Evolutionary conservation across 2,113 vertebrate species (phyloP), one percentile per base, ranked within the genome.

Genomic region (Drymodes brunneopygia): DNA sequence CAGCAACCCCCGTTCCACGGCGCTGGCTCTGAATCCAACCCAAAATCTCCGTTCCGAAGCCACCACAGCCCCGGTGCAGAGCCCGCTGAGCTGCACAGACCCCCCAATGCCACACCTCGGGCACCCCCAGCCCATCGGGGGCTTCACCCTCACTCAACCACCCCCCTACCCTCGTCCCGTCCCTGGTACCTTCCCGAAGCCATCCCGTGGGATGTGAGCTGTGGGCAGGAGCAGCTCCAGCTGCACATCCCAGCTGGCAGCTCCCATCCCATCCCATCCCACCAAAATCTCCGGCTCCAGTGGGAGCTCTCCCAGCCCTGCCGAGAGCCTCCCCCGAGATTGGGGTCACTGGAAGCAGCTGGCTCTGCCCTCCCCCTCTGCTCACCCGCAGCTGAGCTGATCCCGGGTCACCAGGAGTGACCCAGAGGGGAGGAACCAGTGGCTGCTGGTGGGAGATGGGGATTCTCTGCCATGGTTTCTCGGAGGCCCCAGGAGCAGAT

Each of bases 211-310:
- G 27, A 66, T 1, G 4, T 2, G 31, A 57, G 28, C 22, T 3
- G 4, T 4, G 2, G 2, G 2, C 73, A n/a, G 33, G 25, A 40
- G 22, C 65, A 79, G 47, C 61, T 51, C 31, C 44, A 27, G 4
- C 2, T 12, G 8, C 12, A 11, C 36, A 11, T 5, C n/a, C 45
- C 70, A 13, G 6, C 29, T 2, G 4, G 56, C 2, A 35, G 6
- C 72, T 60, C 28, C 53, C 31, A 31, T 22, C 35, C 56, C 50
- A 23, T n/a, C n/a, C 12, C 16, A 1, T 1, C 0, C 40, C 28
- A 27, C 40, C 28, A 27, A 3, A 0, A 0, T 3, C 60, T 50
- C 35, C 24, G 23, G 1, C 45, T 35, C 14, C 12, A 2, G 2
- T 17, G 4, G 14, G 8, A 67, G 35, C 48, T 62, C 66, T 22